Base-by-base conservation (phyloP, 1,140 invertebrate species). In the Heterodera carotae region DNA sequence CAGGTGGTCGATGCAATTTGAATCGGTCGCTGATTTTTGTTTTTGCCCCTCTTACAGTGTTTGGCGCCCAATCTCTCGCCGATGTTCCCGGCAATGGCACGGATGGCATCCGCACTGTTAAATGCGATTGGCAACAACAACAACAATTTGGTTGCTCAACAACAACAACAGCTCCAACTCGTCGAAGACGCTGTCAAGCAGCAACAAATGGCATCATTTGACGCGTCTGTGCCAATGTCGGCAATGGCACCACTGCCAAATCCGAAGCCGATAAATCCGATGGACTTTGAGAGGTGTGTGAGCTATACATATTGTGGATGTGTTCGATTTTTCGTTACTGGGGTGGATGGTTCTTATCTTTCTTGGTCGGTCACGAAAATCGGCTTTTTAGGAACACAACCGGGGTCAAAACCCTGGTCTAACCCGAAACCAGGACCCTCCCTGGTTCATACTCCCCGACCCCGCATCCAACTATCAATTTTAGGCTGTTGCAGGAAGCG, bases 261-360 rank as follows among this genome's bases (percentile, higher is more conserved):
- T 12, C 62, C 62, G 33, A 29, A 31, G 7, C 62, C 62, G 29
- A 66, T 66, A 10, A 66, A 66, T 22, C 62, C 62, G 62, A 34
- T 66, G 62, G 62, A 66, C 12, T 31, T 66, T 27, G 62, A 66
- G 29, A 66, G 62, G 62, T 66, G 39, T 12, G n/a, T n/a, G n/a
- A n/a, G n/a, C n/a, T n/a, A n/a, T n/a, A n/a, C n/a, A n/a, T n/a
- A n/a, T n/a, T n/a, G n/a, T n/a, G n/a, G n/a, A n/a, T n/a, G n/a
- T n/a, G n/a, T n/a, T n/a, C n/a, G n/a, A n/a, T n/a, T n/a, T n/a
- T n/a, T n/a, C n/a, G n/a, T n/a, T n/a, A n/a, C n/a, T n/a, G n/a
- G n/a, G n/a, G n/a, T n/a, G n/a, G n/a, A n/a, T n/a, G n/a, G n/a
- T n/a, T n/a, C n/a, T n/a, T n/a, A n/a, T n/a, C n/a, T n/a, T n/a